Base-by-base conservation (phyloP, 1,140 invertebrate genomes). In the Dendroctonus ponderosae region DNA sequence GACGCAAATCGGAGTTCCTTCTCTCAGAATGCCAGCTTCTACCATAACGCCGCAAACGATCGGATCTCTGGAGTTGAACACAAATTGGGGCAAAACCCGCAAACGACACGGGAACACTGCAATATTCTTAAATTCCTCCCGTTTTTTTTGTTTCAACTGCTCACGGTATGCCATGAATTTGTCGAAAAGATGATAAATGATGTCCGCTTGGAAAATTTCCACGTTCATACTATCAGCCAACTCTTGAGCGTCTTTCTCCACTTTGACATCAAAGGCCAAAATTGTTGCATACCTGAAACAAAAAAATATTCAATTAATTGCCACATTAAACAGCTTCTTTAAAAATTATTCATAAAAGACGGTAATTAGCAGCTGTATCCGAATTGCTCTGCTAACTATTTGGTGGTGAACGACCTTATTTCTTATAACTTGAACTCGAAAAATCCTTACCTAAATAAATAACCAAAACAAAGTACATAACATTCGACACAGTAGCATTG, bases 111-210 rank as follows among this genome's bases (percentile, higher is more conserved):
- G 98, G 81, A 99, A 99, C 15, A 99, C 96, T 9, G 97, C 98
- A 63, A 98, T 89, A 73, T 93, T 88, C 78, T 97, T 97, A 82
- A 95, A 92, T 78, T 99, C 93, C 70, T 98, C 94, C 9, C 96
- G 87, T 77, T 96, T 97, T 78, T 90, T 90, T 74, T 90, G 86
- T 76, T 92, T 95, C n/a, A 98, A 81, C 71, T 99, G 94, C 58
- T 98, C 95, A 59, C 94, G 84, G 79, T 96, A 98, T 12, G 91
- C 90, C 68, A 89, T 96, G 82, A 99, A 99, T 78, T 92, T 92
- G 80, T 99, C 97, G 82, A 99, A 98, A 66, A 99, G 82, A 84
- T 99, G 98, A 82, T 99, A 99, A 76, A 99, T 99, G 78, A 99
- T 99, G 80, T 99, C 97, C 3, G 98, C 98, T 64, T 96, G 91